A percentile compares a stretch with the other conserved stretches of the same genome.
phyloP scores from a whole-genome alignment of 2,113 vertebrate genomes.

The Scomber japonicus region DNA sequence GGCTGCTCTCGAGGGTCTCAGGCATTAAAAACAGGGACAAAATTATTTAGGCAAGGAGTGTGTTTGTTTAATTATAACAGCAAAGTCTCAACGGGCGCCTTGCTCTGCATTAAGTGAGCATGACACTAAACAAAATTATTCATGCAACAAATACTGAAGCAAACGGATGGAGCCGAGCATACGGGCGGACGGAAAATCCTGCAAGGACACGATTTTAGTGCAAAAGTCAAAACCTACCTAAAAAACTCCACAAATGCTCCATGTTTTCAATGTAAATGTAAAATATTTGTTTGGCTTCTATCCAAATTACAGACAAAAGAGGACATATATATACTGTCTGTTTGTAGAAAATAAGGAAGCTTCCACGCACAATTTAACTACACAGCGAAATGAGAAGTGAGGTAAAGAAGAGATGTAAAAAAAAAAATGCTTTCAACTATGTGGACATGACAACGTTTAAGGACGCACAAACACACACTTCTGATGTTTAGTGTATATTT shows the following conservation, averaged over 20 bases:
- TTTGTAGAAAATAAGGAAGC: not conserved
- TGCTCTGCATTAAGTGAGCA: not conserved
- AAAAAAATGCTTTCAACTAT: not conserved
- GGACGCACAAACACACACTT: too few species aligned
- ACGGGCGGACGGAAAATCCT: not conserved
- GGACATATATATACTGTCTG: not conserved
- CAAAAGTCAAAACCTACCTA: not conserved
- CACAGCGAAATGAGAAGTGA: not conserved
- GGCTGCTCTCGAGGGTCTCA: not conserved
- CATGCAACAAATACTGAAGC: not conserved
- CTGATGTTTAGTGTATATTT: not conserved
- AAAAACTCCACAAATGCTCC: not conserved
- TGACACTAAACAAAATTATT: slow-evolving; percentile 1
- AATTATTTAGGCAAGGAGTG: not conserved
- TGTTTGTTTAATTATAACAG: not conserved
- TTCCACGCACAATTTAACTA: not conserved
- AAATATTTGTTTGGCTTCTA: not conserved
- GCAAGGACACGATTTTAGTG: not conserved
- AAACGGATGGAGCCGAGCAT: not conserved
- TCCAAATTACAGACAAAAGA: not conserved
- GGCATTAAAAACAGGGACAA: not conserved
- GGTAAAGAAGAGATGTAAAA: not conserved
- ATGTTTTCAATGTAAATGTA: not conserved
- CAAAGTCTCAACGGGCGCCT: not conserved
- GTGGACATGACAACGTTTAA: too few species aligned